Percentiles rank a stretch among this genome's conserved stretches.
phyloP scores from a whole-genome alignment of 2,888 invertebrate genomes.

The Camponotus fellah region DNA sequence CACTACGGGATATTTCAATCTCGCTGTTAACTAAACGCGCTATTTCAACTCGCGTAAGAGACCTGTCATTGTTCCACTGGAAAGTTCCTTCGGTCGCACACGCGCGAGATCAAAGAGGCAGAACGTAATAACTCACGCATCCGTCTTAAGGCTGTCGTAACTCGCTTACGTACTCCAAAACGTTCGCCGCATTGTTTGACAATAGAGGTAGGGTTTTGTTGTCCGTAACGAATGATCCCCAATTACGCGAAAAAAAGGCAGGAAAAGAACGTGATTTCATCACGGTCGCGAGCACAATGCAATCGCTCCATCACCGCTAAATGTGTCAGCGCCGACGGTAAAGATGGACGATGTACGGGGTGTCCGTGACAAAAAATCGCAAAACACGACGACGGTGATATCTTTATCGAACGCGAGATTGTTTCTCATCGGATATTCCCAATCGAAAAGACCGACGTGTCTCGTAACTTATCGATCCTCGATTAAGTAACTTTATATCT shows the following conservation, averaged over 20 bases:
- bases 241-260: slow-evolving; percentile 53
- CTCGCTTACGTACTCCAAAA: slow-evolving; percentile 44
- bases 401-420: slow-evolving; percentile 20
- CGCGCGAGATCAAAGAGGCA: slow-evolving; percentile 21
- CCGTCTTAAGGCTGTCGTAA: slow-evolving; percentile 44
- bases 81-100: slow-evolving; percentile 30
- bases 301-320: slow-evolving; percentile 59
- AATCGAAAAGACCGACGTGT: slow-evolving; percentile 3
- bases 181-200: slow-evolving; percentile 39
- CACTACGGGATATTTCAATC: background rate
- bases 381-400: slow-evolving; percentile 23
- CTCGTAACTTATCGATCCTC: slow-evolving; percentile 17
- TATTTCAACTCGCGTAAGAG: slow-evolving; percentile 14
- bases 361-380: slow-evolving; percentile 18
- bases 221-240: slow-evolving; percentile 55
- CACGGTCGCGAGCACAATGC: slow-evolving; percentile 53
- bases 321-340: slow-evolving; percentile 59
- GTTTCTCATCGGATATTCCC: background rate
- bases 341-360: slow-evolving; percentile 48
- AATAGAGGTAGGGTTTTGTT: slow-evolving; percentile 37
- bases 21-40: slow-evolving; percentile 15
- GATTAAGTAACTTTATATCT: slow-evolving; percentile 1
- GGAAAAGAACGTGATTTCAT: slow-evolving; percentile 51
- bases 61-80: slow-evolving; percentile 28
- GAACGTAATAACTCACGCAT: slow-evolving; percentile 47